phyloP scores from a whole-genome alignment of 2,888 invertebrate genomes.

The Papilio gigon region DNA sequence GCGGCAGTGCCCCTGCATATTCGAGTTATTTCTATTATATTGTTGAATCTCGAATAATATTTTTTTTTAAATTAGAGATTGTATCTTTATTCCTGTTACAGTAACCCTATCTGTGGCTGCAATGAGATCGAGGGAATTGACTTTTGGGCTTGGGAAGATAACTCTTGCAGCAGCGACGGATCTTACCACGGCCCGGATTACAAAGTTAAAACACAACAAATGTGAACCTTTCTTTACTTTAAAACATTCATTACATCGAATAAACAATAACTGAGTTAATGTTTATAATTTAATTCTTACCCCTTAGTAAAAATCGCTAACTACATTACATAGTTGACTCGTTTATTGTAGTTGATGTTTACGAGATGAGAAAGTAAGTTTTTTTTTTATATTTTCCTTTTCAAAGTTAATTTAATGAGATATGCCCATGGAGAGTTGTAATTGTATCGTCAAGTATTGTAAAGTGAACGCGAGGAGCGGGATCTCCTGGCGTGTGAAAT shows the following conservation, averaged over 20 bases:
- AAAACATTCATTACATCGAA: too few relatives aligned
- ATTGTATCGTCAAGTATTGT: constrained; percentile 47
- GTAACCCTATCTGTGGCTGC: constrained; percentile 54
- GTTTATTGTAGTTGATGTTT: background rate
- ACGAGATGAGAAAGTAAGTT: background rate
- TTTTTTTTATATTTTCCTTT: constrained; percentile 40
- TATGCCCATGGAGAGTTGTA: constrained; percentile 47
- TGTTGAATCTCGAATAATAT: background rate
- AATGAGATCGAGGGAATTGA: constrained; percentile 50
- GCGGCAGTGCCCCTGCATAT: too few relatives aligned
- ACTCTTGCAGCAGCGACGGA: constrained; percentile 44
- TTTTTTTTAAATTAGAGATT: background rate
- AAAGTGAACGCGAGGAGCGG: constrained; percentile 39
- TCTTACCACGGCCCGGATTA: constrained; percentile 33
- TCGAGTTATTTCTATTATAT: background rate
- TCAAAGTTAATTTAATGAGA: constrained; percentile 45
- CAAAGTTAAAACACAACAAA: constrained; percentile 21
- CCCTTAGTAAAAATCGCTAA: too few relatives aligned
- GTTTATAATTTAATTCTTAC: too few relatives aligned
- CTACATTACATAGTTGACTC: background rate
- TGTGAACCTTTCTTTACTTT: background rate
- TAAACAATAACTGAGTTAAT: too few relatives aligned
- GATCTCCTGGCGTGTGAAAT: constrained; percentile 53
- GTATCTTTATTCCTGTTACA: constrained; percentile 46
- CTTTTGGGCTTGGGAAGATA: constrained; percentile 53